phyloP scores from a whole-genome alignment of 2,797 vertebrate genomes.

The Capromys pilorides region DNA sequence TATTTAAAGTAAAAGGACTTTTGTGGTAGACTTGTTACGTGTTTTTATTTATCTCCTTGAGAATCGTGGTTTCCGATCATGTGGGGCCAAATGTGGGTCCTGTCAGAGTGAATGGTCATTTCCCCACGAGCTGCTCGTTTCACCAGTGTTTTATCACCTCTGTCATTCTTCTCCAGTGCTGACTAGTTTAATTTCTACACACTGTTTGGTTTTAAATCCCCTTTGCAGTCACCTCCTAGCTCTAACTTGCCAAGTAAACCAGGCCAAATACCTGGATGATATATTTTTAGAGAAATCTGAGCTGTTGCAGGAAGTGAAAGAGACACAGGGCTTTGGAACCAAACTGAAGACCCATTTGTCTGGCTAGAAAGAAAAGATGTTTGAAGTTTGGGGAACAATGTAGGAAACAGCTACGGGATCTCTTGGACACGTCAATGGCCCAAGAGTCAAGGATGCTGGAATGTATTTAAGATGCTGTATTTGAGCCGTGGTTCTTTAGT shows the following conservation, averaged over 20 bases:
- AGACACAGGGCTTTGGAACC: slow-evolving; percentile 63
- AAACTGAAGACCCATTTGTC: slow-evolving; percentile 54
- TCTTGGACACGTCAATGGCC: slow-evolving; percentile 55
- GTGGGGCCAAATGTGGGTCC: not conserved
- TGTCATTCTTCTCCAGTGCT: not conserved
- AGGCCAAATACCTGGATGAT: slow-evolving; percentile 63
- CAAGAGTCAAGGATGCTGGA: slow-evolving; percentile 61
- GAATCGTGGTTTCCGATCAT: not conserved
- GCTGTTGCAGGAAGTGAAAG: slow-evolving; percentile 67
- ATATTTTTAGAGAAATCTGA: slow-evolving; percentile 72
- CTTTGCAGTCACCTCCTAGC: slow-evolving; percentile 45
- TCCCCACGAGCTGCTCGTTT: not conserved
- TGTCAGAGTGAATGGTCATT: not conserved
- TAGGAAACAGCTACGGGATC: slow-evolving; percentile 58
- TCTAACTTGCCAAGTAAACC: slow-evolving; percentile 65
- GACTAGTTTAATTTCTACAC: slow-evolving; percentile 68
- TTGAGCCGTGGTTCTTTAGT: slow-evolving; percentile 57
- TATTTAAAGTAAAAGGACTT: slow-evolving; percentile 19
- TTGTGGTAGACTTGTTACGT: slow-evolving; percentile 15
- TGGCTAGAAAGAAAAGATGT: slow-evolving; percentile 32
- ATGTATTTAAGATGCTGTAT: slow-evolving; percentile 53
- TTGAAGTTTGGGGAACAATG: slow-evolving; percentile 51
- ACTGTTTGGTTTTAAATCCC: slow-evolving; percentile 49
- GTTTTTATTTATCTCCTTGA: slow-evolving; percentile 28
- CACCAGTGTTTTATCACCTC: slow-evolving; percentile 33